Percentiles rank a stretch among this genome's conserved stretches.
Conservation (phyloP, 2,797 vertebrate genomes). For the Microctenopoma stevenorrisi region DNA sequence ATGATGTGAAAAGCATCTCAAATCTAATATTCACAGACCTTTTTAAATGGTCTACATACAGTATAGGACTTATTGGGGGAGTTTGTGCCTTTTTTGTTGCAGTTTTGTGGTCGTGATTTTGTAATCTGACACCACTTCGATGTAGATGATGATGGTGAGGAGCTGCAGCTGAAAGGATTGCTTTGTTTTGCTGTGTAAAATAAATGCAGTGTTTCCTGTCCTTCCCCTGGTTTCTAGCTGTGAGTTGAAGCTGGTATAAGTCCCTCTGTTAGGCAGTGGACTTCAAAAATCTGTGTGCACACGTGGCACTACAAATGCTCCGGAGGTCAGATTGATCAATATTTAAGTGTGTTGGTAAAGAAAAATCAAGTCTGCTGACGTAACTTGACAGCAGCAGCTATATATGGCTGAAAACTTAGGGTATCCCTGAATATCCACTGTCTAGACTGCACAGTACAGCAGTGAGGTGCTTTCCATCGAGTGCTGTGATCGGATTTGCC, state of each 20-base stretch:
- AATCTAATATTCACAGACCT: neutral
- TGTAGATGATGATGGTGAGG: constrained; percentile 40
- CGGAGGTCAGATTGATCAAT: neutral
- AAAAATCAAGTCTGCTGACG: constrained; percentile 7
- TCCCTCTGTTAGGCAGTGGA: constrained; percentile 4
- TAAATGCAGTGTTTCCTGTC: constrained; percentile 47
- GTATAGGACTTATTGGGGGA: neutral
- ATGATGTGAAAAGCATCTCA: constrained; percentile 20
- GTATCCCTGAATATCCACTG: constrained; percentile 51
- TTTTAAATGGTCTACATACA: constrained; percentile 7
- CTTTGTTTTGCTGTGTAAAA: constrained; percentile 75
- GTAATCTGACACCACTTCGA: constrained; percentile 33
- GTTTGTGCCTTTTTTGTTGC: constrained; percentile 21
- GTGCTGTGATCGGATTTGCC: constrained; percentile 59
- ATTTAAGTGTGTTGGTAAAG: constrained; percentile 13
- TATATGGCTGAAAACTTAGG: constrained; percentile 4
- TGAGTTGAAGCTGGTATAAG: constrained; percentile 27
- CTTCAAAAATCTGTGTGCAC: constrained; percentile 29
- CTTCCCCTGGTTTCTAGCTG: constrained; percentile 35
- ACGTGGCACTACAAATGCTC: constrained; percentile 17
- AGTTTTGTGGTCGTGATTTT: neutral
- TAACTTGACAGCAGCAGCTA: constrained; percentile 14
- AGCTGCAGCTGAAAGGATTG: constrained; percentile 68
- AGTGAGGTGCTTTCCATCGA: constrained; percentile 26
- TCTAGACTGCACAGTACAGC: constrained; percentile 42